These are phyloP conservation scores for Ommatoiulus sabulosus DNA, from an alignment of 2,888 invertebrate species.

Conservation along the genomic window DNA sequence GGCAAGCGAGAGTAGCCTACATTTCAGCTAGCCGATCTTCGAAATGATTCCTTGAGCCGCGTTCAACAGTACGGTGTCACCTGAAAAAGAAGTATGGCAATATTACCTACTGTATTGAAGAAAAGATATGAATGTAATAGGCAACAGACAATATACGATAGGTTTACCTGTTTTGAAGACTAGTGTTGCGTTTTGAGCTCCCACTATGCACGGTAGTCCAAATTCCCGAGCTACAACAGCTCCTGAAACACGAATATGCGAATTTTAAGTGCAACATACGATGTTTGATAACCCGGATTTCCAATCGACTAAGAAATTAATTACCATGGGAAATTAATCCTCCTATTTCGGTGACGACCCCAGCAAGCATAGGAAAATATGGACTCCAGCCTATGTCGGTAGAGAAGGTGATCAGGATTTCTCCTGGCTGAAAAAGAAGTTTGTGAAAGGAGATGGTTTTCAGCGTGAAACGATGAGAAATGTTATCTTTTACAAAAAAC, in stretches of 20 bases:
- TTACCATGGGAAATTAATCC: constrained; percentile 85
- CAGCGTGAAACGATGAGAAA: too few relatives aligned
- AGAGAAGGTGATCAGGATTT: constrained; percentile 80
- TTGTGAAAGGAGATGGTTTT: too few relatives aligned
- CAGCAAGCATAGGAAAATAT: constrained; percentile 82
- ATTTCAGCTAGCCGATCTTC: neutral
- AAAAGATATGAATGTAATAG: neutral
- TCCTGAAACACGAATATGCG: constrained; percentile 69
- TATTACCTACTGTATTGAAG: too few relatives aligned
- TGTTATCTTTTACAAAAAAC: too few relatives aligned
- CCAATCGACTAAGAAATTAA: neutral
- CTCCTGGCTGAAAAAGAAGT: constrained; percentile 71
- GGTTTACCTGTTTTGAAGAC: constrained; percentile 75
- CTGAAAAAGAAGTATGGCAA: neutral
- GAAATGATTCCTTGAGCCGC: constrained; percentile 38
- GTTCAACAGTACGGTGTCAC: constrained; percentile 40
- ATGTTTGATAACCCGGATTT: neutral
- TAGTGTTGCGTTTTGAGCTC: constrained; percentile 76
- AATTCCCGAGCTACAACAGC: constrained; percentile 87
- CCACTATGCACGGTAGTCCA: constrained; percentile 85
- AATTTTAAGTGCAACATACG: neutral
- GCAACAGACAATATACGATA: constrained; percentile 47
- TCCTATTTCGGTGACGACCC: constrained; percentile 84
- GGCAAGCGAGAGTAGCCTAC: neutral
- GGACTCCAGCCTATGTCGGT: constrained; percentile 89